Evolutionary conservation across 2,113 vertebrate genomes (phyloP).

Genomic region (Vidua macroura): DNA sequence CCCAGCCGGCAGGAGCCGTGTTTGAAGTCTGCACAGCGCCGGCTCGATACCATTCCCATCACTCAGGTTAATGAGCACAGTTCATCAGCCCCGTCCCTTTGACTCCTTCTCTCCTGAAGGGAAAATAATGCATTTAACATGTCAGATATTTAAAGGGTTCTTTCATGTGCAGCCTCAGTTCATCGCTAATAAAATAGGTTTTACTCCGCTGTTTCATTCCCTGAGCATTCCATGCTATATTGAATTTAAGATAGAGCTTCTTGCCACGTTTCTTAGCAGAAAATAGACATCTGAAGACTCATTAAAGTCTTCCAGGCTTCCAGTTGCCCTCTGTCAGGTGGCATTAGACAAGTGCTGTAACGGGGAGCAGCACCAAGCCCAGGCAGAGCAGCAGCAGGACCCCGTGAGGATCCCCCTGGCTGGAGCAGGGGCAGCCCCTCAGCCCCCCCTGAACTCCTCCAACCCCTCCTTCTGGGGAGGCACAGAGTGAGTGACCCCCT

Average conservation of each 20-base stretch:
- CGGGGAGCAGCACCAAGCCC: accelerated
- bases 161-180: conserved; percentile 54
- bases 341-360: background rate
- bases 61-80: conserved; percentile 62
- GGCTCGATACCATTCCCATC: conserved; percentile 37
- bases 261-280: conserved; percentile 17
- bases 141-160: conserved; percentile 60
- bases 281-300: conserved; percentile 22
- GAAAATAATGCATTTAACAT: conserved; percentile 64
- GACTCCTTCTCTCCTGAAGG: conserved; percentile 60
- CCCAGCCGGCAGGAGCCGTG: background rate
- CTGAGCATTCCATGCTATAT: background rate
- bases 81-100: conserved; percentile 58
- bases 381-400: background rate
- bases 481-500: accelerated
- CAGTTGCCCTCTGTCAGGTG: background rate
- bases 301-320: background rate
- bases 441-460: accelerated
- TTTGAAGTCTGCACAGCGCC: conserved; percentile 20
- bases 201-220: conserved; percentile 48
- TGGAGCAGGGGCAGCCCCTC: background rate
- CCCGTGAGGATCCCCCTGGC: accelerated
- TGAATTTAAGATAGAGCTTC: conserved; percentile 27
- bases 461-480: accelerated
- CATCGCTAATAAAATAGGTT: conserved; percentile 62